phyloP scores from a whole-genome alignment of 2,888 invertebrate genomes.

The Abrostola triplasia region DNA sequence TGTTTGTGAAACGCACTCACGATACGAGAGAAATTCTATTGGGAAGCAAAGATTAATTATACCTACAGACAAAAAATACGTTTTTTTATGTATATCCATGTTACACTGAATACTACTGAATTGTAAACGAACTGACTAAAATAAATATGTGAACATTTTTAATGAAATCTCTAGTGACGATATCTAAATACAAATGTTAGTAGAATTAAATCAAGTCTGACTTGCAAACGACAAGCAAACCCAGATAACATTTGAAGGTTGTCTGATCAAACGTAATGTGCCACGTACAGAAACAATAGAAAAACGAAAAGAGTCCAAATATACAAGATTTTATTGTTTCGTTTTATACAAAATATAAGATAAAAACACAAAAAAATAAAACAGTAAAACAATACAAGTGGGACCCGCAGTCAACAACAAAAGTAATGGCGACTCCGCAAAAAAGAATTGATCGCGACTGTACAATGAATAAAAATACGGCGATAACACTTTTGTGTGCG shows the following conservation, averaged over 20 bases:
- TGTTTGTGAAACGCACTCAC: too few species aligned
- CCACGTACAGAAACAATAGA: not conserved
- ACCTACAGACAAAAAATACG: too few species aligned
- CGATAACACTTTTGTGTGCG: constrained; percentile 63
- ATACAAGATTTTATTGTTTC: not conserved
- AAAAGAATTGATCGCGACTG: constrained; percentile 45
- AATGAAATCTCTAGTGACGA: too few species aligned
- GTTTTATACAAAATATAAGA: constrained; percentile 6
- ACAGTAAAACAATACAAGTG: constrained; percentile 47
- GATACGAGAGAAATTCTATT: too few species aligned
- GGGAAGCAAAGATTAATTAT: too few species aligned
- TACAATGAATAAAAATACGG: constrained; percentile 53
- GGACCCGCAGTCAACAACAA: constrained; percentile 37
- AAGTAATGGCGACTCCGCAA: constrained; percentile 37
- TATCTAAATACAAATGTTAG: too few species aligned
- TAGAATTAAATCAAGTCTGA: too few species aligned
- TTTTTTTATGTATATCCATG: too few species aligned
- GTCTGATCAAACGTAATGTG: constrained; percentile 2
- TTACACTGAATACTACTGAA: too few species aligned
- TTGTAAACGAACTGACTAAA: too few species aligned
- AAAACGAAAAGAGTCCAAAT: not conserved
- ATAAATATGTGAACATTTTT: too few species aligned
- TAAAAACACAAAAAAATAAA: constrained; percentile 10
- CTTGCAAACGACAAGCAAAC: not conserved
- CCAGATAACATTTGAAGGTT: not conserved